A percentile compares a stretch with the other conserved stretches of the same genome.
Evolutionary conservation across 2,113 vertebrate species (phyloP).

Genomic region (Bubo bubo): DNA sequence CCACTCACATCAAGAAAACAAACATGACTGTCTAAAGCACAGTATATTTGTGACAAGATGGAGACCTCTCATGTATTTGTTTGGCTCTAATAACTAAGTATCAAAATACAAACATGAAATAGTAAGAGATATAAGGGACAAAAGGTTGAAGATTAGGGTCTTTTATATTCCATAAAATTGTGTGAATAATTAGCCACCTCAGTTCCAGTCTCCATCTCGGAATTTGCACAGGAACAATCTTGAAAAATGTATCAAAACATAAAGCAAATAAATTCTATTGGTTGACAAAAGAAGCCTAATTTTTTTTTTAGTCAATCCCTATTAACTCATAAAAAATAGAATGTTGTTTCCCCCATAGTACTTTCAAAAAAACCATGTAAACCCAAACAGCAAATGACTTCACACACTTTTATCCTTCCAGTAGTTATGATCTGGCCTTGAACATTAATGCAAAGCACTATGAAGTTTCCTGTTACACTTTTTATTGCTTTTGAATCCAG

Average conservation of each 20-base stretch:
- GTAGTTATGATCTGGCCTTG: slow-evolving; percentile 73
- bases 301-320: neutral
- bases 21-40: neutral
- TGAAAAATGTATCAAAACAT: neutral
- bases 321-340: neutral
- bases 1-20: neutral
- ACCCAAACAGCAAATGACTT: slow-evolving; percentile 69
- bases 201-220: neutral
- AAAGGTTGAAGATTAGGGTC: neutral
- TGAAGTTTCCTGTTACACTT: slow-evolving; percentile 74
- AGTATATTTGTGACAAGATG: neutral
- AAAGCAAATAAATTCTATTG: neutral
- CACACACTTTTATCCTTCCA: slow-evolving; percentile 31
- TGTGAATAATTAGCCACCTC: neutral
- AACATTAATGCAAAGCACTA: slow-evolving; percentile 75
- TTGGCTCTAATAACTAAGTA: neutral
- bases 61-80: neutral
- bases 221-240: neutral
- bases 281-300: neutral
- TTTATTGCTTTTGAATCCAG: slow-evolving; percentile 71
- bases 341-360: neutral
- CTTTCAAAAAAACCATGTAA: slow-evolving; percentile 48
- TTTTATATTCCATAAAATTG: neutral
- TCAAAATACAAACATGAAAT: neutral
- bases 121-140: neutral